Evolutionary conservation across 2,113 vertebrate species (phyloP).

Genomic region (Apeltes quadracus): DNA sequence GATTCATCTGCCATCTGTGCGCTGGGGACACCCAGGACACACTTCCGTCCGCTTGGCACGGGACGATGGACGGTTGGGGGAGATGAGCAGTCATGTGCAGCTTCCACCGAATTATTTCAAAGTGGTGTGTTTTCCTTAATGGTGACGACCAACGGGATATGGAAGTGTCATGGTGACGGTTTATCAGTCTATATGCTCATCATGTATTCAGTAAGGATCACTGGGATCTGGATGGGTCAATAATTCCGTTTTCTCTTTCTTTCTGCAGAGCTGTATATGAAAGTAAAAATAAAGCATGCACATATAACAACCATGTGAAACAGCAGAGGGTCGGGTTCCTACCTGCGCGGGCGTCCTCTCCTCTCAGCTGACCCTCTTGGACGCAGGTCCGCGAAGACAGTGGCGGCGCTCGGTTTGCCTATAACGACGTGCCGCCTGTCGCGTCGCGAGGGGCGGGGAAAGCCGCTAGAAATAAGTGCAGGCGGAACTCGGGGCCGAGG

Average conservation of each 20-base stretch:
- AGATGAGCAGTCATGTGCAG: not conserved
- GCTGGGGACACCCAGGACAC: too few species aligned
- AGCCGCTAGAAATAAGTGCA: not conserved
- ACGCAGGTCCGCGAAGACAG: conserved; percentile 41
- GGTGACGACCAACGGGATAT: not conserved
- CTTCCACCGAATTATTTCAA: not conserved
- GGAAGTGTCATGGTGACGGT: not conserved
- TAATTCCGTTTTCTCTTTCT: not conserved
- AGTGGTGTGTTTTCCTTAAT: not conserved
- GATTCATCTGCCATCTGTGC: not conserved
- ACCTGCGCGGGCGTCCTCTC: conserved; percentile 21
- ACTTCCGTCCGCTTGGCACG: not conserved
- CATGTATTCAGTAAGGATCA: not conserved
- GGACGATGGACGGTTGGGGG: not conserved
- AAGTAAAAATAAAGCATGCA: not conserved
- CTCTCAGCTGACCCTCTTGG: conserved; percentile 10
- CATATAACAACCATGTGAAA: not conserved
- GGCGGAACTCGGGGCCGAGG: not conserved
- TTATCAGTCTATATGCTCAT: not conserved
- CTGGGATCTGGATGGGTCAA: not conserved
- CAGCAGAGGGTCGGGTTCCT: not conserved
- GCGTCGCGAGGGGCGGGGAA: conserved; percentile 35
- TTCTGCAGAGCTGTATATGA: not conserved
- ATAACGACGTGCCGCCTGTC: conserved; percentile 32
- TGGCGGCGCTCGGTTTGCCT: conserved; percentile 19